Evolutionary conservation across 2,888 invertebrate species (phyloP), one percentile per base, ranked within the genome.

Genomic region (Rhamphomyia laevipes): DNA sequence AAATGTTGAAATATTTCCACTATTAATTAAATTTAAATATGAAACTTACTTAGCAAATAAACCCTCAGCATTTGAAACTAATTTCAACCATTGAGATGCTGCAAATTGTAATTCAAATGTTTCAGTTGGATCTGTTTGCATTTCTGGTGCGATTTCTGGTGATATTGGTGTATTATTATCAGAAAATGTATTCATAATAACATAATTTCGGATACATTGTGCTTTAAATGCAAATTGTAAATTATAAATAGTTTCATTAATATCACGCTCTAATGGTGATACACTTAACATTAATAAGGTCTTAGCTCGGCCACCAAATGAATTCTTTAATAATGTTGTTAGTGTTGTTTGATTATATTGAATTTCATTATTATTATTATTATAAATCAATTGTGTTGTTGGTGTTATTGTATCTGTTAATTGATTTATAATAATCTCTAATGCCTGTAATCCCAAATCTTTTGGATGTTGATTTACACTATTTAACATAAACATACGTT

Each of bases 11-110:
- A 17, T 2, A 9, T 30, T 33, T 16, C 23, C 16, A 37, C 16
- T 9, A 21, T 3, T 11, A 44, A 16, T 17, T 15, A 45, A 12
- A 5, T 35, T 38, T 12, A 21, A 17, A 35, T 13, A 18, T 23
- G 18, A 18, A 35, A 4, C 62, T 62, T 78, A 84, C 67, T 83
- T 68, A 21, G 66, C 59, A 80, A 68, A 86, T n/a, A 90, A 68
- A 18, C 85, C 84, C 64, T 89, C 89, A 3, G 89, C 89, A 73
- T 88, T 88, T 4, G 84, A 77, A 7, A 89, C 87, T 52, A 90
- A 67, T 65, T 87, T 87, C 21, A 85, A 78, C 80, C 87, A 82
- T 58, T 89, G 89, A 50, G 82, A 75, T 13, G 87, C 86, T 13
- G 88, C 87, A 73, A 89, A 88, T 66, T 87, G 86, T 49, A 88